Evolutionary conservation across 2,888 invertebrate genomes (phyloP).

Genomic region (Diaphora mendica): DNA sequence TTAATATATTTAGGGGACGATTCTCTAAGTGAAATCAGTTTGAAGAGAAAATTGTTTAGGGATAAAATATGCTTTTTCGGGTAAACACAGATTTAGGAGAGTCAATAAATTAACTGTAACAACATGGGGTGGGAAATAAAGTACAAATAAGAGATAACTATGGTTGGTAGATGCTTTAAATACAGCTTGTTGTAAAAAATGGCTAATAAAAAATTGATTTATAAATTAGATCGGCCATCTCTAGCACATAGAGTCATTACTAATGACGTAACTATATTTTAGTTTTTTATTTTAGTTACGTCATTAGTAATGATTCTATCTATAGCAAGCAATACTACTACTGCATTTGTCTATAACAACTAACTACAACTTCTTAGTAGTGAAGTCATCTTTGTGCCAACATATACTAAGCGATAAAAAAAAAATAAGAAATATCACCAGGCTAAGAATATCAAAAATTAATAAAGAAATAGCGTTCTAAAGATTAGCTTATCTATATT

Average conservation of each 20-base stretch:
- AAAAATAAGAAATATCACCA: not conserved
- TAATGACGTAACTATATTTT: no score
- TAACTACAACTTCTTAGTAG: not conserved
- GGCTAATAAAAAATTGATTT: not conserved
- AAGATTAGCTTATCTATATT: not conserved
- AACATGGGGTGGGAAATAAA: not conserved
- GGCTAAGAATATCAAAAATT: not conserved
- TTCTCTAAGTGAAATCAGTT: constrained; percentile 35
- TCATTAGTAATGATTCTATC: no score
- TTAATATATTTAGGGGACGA: constrained; percentile 60
- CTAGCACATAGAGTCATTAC: no score
- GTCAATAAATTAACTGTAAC: constrained; percentile 13
- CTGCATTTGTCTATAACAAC: not conserved
- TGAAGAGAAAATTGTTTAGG: constrained; percentile 29
- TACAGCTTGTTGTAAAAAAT: not conserved
- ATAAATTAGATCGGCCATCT: not conserved
- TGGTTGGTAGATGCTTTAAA: not conserved
- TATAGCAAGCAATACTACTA: not conserved
- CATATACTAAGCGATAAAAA: not conserved
- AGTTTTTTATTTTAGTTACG: no score
- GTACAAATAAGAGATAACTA: not conserved
- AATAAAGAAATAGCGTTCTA: not conserved
- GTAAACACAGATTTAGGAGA: constrained; percentile 18
- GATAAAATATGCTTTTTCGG: constrained; percentile 23
- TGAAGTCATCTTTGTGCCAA: not conserved